Base-by-base conservation (phyloP, 1,140 invertebrate species). In the Temnothorax nylanderi region DNA sequence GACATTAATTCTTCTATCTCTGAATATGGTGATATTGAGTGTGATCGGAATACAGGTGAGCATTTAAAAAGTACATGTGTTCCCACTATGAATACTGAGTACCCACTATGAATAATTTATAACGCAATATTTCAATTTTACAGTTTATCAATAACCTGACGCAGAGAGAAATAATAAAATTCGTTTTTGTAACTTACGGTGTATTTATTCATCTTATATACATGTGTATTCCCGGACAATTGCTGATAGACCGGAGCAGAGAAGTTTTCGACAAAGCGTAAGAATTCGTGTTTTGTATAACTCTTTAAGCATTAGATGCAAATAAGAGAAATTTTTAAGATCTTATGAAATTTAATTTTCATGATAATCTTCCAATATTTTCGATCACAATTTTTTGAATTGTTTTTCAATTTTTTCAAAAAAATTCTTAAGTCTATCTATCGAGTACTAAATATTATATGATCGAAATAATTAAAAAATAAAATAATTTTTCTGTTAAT, bases 181-280 rank as follows among this genome's bases (percentile, higher is more conserved):
- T 26, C 0, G 2, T 18, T 37, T 54, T 21, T 26, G 0, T 80
- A n/a, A 11, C 3, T 26, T 4, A 21, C 2, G 47, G 0, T 67
- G n/a, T 7, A 1, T n/a, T 69, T 37, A 21, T 4, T 51, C 62
- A 80, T 41, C 47, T 80, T 3, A 5, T 80, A 54, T 41, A 18
- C 4, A 51, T 80, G 62, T 80, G 77, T 37, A 51, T 67, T 80
- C 77, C 60, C 1, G 77, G 77, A 80, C 77, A 80, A 51, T 80
- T 80, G 2, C 4, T 80, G 13, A 80, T 80, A 21, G 32, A 80
- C 5, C 44, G 1, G 54, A 80, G 77, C 32, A n/a, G 13, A n/a
- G 62, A 67, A 26, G 13, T 80, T 11, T 80, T 80, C 3, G 13
- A 80, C 0, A 80, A 67, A 2, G 77, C 77, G 77, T 80, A 80